Evolutionary conservation across 2,797 vertebrate genomes (phyloP).

Genomic region (Glossophaga mutica): DNA sequence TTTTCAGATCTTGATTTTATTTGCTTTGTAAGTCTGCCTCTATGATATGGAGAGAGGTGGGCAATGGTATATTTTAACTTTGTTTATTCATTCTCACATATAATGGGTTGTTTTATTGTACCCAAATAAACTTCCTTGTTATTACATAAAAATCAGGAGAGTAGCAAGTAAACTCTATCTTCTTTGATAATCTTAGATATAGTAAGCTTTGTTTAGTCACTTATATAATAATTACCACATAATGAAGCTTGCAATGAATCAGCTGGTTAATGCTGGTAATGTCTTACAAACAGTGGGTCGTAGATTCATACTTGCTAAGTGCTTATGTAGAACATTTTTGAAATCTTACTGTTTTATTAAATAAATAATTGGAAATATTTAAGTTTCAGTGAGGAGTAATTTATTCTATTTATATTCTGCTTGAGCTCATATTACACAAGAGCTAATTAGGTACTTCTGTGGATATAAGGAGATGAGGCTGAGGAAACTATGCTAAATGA

Average conservation of each 20-base stretch:
- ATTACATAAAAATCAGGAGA: background rate
- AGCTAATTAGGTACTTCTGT: constrained; percentile 5
- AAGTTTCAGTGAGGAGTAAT: background rate
- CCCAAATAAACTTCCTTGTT: background rate
- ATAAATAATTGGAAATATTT: constrained; percentile 32
- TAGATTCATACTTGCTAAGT: background rate
- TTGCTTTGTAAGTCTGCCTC: background rate
- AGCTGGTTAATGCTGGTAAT: background rate
- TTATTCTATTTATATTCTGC: constrained; percentile 18
- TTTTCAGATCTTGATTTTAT: background rate
- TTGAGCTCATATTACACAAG: background rate
- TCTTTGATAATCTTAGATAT: background rate
- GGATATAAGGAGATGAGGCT: background rate
- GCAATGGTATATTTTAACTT: background rate
- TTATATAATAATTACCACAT: background rate
- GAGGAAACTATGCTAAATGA: background rate
- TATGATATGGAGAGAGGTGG: background rate
- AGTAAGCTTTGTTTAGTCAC: background rate
- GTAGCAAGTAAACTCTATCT: background rate
- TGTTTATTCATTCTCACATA: background rate
- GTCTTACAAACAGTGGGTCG: background rate
- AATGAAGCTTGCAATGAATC: background rate
- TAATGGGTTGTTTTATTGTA: background rate
- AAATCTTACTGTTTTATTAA: background rate
- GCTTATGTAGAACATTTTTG: background rate